Evolutionary conservation across 1,140 invertebrate genomes (phyloP), one percentile per base, ranked within the genome.

Genomic region (Drosophila setifemur): DNA sequence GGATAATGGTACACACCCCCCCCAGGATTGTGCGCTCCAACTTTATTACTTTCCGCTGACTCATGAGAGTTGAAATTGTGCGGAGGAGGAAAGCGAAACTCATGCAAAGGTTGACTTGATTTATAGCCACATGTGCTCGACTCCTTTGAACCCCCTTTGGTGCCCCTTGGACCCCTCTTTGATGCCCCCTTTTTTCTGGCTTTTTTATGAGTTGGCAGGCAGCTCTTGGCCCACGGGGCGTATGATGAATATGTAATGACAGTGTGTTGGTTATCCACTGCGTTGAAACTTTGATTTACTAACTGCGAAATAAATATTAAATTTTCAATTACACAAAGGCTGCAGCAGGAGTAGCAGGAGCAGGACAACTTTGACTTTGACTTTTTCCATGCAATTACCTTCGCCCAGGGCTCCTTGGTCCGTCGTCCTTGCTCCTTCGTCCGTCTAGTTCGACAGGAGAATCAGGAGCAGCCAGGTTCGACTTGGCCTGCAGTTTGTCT

Each of bases 281-380:
- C 54, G 70, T 45, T 79, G 70, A 79, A 70, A 81, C 81, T 86
- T 81, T 86, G 81, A 86, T 86, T 86, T 86, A 86, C 75, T 86
- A 86, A 86, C 81, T 86, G 81, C 81, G 75, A 86, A 86, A 79
- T 86, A 86, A 86, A 86, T 86, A 86, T 86, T 85, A 81, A 76
- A 86, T 86, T 86, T 86, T 86, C 79, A 83, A 86, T 86, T 86
- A 86, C 81, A 54, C 68, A 29, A 39, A 42, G 44, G 47, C 44
- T 47, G 37, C 45, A 44, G 47, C 33, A 37, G n/a, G n/a, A n/a
- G n/a, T n/a, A 37, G 14, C 21, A 2, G 21, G 21, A 23, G 21
- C 21, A n/a, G 21, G 23, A 26, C 47, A 55, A 70, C 44, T 70
- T 70, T 64, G 66, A 70, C 57, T 79, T 68, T 75, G 55, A 73